A percentile compares a stretch with the other conserved stretches of the same genome.
These are phyloP conservation scores for Drosophila ezoana DNA, from an alignment of 2,888 invertebrate genomes.

Conservation along the genomic window DNA sequence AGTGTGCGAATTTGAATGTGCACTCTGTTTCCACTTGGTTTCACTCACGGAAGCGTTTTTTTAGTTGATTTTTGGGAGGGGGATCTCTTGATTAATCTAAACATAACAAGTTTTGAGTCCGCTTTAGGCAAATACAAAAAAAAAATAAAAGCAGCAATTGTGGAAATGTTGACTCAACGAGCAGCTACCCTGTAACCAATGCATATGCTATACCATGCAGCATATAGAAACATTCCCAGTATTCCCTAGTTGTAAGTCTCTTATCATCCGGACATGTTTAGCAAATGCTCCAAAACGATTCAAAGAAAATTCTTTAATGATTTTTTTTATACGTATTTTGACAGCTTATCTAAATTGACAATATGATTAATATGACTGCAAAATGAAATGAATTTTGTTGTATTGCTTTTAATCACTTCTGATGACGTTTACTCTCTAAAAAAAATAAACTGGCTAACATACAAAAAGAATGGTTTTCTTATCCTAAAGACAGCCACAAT, in stretches of 20 bases:
- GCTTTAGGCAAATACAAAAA: slow-evolving; percentile 2
- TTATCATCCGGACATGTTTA: background rate
- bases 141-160: too few species aligned
- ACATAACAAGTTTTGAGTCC: slow-evolving; percentile 25
- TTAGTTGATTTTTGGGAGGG: background rate
- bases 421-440: too few species aligned
- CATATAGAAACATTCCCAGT: too few species aligned
- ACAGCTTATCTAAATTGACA: background rate
- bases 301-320: background rate
- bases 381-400: background rate
- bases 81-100: slow-evolving; percentile 23
- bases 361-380: background rate
- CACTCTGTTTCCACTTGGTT: slow-evolving; percentile 19
- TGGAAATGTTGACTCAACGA: background rate
- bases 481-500: too few species aligned
- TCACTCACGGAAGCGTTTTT: slow-evolving; percentile 32
- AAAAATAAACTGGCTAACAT: too few species aligned
- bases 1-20: slow-evolving; percentile 14
- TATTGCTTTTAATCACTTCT: too few species aligned
- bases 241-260: too few species aligned
- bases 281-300: background rate
- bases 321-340: background rate
- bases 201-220: too few species aligned
- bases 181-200: slow-evolving; percentile 5
- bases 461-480: too few species aligned